Conservation (phyloP, 2,888 invertebrate species). For the Electrophaes corylata region DNA sequence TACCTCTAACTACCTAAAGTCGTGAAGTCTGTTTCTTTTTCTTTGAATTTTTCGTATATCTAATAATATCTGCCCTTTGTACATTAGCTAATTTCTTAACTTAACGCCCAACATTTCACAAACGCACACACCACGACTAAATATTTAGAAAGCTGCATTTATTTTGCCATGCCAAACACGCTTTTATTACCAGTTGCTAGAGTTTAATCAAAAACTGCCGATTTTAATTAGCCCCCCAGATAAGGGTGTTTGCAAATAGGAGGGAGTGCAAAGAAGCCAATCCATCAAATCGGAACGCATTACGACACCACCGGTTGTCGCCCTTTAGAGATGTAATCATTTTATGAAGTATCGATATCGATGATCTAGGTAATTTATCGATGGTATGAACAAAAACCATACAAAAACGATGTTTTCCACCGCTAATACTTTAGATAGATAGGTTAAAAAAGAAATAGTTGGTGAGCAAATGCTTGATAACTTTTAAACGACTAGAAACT, state of each 20-base stretch:
- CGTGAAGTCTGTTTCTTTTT: too few relatives aligned
- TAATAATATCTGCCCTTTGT: slow-evolving; percentile 11
- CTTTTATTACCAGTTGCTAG: slow-evolving; percentile 44
- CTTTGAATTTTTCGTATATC: too few relatives aligned
- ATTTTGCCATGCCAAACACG: slow-evolving; percentile 16
- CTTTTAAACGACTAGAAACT: too few relatives aligned
- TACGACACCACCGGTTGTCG: slow-evolving; percentile 79
- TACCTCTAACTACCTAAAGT: too few relatives aligned
- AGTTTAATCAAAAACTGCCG: slow-evolving; percentile 51
- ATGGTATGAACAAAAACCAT: neutral
- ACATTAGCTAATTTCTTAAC: slow-evolving; percentile 35
- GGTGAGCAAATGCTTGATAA: too few relatives aligned
- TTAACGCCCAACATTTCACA: slow-evolving; percentile 32
- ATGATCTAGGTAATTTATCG: slow-evolving; percentile 14
- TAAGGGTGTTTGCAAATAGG: slow-evolving; percentile 84
- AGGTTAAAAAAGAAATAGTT: too few relatives aligned
- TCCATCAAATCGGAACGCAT: slow-evolving; percentile 83
- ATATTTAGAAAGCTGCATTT: slow-evolving; percentile 16
- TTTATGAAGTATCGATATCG: slow-evolving; percentile 25
- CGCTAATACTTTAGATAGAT: too few relatives aligned
- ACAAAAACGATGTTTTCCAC: too few relatives aligned
- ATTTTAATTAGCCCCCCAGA: slow-evolving; percentile 80
- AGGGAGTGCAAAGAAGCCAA: slow-evolving; percentile 82
- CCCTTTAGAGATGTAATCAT: slow-evolving; percentile 47
- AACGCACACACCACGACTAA: slow-evolving; percentile 28